These are phyloP conservation scores for Drosophila melanica DNA, from an alignment of 1,140 invertebrate genomes.

Conservation along the genomic window DNA sequence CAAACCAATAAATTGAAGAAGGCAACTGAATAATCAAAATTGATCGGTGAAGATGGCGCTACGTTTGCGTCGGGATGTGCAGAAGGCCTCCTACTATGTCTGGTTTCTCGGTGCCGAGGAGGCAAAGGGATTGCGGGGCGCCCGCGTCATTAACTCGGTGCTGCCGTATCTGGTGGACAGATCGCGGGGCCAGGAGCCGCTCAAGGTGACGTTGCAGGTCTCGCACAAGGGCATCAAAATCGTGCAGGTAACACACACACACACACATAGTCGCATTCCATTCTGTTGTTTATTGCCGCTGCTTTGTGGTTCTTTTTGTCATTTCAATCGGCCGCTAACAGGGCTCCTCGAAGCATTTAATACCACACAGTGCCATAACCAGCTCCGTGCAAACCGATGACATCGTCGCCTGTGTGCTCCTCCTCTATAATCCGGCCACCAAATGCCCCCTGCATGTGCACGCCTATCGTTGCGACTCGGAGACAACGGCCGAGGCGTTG, in stretches of 20 bases:
- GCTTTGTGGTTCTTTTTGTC: background rate
- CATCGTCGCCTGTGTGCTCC: slow-evolving; percentile 94
- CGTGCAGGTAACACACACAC: slow-evolving; percentile 87
- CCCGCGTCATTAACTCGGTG: slow-evolving; percentile 92
- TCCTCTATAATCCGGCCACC: slow-evolving; percentile 96
- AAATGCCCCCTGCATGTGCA: slow-evolving; percentile 95
- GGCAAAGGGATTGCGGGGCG: slow-evolving; percentile 93
- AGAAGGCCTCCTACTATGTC: slow-evolving; percentile 98
- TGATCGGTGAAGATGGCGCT: slow-evolving; percentile 85
- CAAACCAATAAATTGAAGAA: slow-evolving; percentile 30
- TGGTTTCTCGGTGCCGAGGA: slow-evolving; percentile 99
- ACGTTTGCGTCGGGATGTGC: slow-evolving; percentile 92
- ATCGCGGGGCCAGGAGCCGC: slow-evolving; percentile 93
- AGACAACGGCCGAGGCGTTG: slow-evolving; percentile 94
- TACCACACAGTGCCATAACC: slow-evolving; percentile 96
- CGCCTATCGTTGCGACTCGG: slow-evolving; percentile 97
- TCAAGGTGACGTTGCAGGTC: slow-evolving; percentile 95
- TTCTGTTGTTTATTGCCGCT: background rate
- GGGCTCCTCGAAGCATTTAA: slow-evolving; percentile 95
- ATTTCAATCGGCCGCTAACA: slow-evolving; percentile 44
- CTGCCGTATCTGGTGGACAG: slow-evolving; percentile 93
- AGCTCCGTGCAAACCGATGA: slow-evolving; percentile 94
- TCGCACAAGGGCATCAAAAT: slow-evolving; percentile 97
- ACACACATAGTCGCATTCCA: slow-evolving; percentile 1
- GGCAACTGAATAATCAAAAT: slow-evolving; percentile 15